Base-by-base conservation (phyloP, 1,140 invertebrate species). In the Tribolium madens region DNA sequence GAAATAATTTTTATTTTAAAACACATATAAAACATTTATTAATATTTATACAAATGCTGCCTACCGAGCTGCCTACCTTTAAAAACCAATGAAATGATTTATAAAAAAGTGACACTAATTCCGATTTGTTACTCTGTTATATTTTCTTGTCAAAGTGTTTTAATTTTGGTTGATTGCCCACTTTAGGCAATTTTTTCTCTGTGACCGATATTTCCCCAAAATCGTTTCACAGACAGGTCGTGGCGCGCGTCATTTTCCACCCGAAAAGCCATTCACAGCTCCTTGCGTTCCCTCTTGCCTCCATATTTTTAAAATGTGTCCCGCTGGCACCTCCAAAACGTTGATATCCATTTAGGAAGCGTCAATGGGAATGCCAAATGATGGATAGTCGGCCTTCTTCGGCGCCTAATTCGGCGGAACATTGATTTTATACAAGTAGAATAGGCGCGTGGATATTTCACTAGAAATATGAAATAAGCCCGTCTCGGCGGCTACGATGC, bases 401-500 rank as follows among this genome's bases (percentile, higher is more conserved):
- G 3, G 3, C 18, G 46, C 17, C 70, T 72, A 71, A 48, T 50
- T 47, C 36, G 36, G 14, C 47, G 18, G 6, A 72, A 52, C 50
- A 50, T 72, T 50, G 70, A 72, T 72, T n/a, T 72, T 72, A 52
- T 33, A 52, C 26, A 48, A 48, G 36, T 42, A 48, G 31, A 70
- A 70, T 18, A 21, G 64, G 64, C 64, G 31, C 14, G 46, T 12
- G 18, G 70, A 48, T 17, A 52, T 72, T 50, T 52, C 46, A 4
- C 6, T 5, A 12, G 70, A 31, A 72, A 18, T 52, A 31, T 52
- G 14, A 17, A 75, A 69, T 69, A 69, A 75, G 57, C 73, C 57
- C 47, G 36, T 47, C 21, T 48, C 69, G 69, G 74, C 18, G 76
- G 21, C 52, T 48, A 13, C 33, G 76, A 80, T 76, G 79, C 73